Conservation (phyloP, 2,113 vertebrate genomes). For the Nymphicus hollandicus region DNA sequence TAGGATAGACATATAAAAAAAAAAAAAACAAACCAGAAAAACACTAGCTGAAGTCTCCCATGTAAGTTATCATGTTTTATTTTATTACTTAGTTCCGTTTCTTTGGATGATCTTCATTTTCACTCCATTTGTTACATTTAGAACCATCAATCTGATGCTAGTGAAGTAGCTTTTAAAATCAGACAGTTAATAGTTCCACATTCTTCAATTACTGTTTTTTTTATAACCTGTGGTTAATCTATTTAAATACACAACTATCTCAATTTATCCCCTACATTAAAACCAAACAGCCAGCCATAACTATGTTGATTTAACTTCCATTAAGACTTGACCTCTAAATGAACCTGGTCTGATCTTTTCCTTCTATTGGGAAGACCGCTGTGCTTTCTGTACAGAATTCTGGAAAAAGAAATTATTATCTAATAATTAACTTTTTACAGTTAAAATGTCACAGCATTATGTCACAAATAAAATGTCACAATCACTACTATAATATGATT, state of each 20-base stretch:
- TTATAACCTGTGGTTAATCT: background rate
- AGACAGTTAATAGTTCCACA: background rate
- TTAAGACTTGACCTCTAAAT: background rate
- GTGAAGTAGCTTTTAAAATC: background rate
- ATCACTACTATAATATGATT: background rate
- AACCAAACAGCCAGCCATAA: background rate
- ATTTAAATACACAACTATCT: background rate
- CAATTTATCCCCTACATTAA: background rate
- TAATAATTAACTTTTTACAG: background rate
- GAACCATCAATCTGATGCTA: background rate
- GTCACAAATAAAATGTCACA: background rate
- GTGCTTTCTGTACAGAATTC: background rate
- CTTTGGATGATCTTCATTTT: background rate
- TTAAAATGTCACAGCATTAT: background rate
- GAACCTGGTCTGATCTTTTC: background rate
- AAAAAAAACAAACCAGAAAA: accelerated
- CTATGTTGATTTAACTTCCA: background rate
- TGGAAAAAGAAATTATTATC: background rate
- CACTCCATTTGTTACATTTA: background rate
- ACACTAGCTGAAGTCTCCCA: background rate
- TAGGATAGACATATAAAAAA: background rate
- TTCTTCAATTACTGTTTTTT: background rate
- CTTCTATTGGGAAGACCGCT: background rate
- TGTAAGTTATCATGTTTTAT: background rate
- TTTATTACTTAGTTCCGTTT: background rate